Conservation (phyloP, 1,140 invertebrate genomes). For the Camponotus vicinus region DNA sequence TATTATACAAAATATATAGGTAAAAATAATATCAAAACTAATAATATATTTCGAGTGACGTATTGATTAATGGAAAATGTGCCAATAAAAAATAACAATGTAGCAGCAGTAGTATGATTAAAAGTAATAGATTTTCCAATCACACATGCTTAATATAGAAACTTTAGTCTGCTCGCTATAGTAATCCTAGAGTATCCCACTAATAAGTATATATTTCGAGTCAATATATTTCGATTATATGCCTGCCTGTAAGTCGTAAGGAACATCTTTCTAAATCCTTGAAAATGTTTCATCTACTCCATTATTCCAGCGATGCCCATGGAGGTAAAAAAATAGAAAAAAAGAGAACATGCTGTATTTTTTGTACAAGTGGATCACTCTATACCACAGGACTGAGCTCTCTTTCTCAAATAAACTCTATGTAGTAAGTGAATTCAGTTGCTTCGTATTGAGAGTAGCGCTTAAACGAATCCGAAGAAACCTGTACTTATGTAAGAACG, state of each 20-base stretch:
- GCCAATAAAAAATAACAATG: constrained; percentile 61
- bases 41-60: constrained; percentile 46
- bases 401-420: constrained; percentile 52
- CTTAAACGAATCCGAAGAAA: not conserved
- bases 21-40: constrained; percentile 37
- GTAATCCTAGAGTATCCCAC: constrained; percentile 26
- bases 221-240: constrained; percentile 62
- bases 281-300: constrained; percentile 44
- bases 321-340: not conserved
- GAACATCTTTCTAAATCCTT: not conserved
- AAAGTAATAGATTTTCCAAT: constrained; percentile 23
- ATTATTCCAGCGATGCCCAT: constrained; percentile 67
- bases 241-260: constrained; percentile 29
- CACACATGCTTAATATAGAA: constrained; percentile 48
- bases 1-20: constrained; percentile 20
- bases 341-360: constrained; percentile 52
- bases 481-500: not conserved
- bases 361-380: constrained; percentile 60
- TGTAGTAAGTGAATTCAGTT: constrained; percentile 7
- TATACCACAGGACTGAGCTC: constrained; percentile 67
- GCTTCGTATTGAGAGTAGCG: constrained; percentile 48
- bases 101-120: constrained; percentile 46
- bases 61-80: constrained; percentile 60
- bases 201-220: constrained; percentile 22
- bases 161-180: constrained; percentile 16